Conservation (phyloP, 2,797 vertebrate species). For the Enteromius afrohamiltoni region DNA sequence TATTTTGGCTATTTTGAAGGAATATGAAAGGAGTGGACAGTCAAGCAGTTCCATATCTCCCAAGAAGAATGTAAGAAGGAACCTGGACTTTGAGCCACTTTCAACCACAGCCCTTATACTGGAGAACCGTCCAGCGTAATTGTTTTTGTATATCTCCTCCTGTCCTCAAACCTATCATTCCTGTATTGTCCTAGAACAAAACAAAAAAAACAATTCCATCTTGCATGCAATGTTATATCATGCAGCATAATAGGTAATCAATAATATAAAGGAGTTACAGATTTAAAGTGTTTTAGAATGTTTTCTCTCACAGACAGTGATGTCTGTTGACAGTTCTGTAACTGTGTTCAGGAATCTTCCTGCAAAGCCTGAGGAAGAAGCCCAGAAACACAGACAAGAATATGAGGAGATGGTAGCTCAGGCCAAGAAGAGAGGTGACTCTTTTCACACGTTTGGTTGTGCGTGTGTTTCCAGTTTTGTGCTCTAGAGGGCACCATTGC, state of each 20-base stretch:
- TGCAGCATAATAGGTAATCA: not conserved
- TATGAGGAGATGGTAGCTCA: constrained; percentile 97
- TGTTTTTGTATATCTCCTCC: constrained; percentile 1
- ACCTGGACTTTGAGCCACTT: constrained; percentile 92
- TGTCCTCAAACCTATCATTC: not conserved
- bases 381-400: constrained; percentile 91
- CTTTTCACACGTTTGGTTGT: not conserved
- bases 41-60: constrained; percentile 85
- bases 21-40: constrained; percentile 92
- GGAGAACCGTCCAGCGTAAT: constrained; percentile 92
- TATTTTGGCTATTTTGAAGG: constrained; percentile 69
- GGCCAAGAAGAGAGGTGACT: constrained; percentile 89
- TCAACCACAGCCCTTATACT: constrained; percentile 95
- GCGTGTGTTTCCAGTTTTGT: not conserved
- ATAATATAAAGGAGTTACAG: not conserved
- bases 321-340: constrained; percentile 20
- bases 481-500: constrained; percentile 17
- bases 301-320: not conserved
- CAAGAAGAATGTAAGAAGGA: constrained; percentile 91
- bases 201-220: not conserved
- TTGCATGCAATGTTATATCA: not conserved
- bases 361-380: constrained; percentile 93
- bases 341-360: constrained; percentile 86
- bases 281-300: not conserved
- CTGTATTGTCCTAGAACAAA: not conserved